Percentiles rank a stretch among this genome's conserved stretches.
These are phyloP conservation scores for Rapana venosa DNA, from an alignment of 2,888 invertebrate genomes.

Conservation along the genomic window DNA sequence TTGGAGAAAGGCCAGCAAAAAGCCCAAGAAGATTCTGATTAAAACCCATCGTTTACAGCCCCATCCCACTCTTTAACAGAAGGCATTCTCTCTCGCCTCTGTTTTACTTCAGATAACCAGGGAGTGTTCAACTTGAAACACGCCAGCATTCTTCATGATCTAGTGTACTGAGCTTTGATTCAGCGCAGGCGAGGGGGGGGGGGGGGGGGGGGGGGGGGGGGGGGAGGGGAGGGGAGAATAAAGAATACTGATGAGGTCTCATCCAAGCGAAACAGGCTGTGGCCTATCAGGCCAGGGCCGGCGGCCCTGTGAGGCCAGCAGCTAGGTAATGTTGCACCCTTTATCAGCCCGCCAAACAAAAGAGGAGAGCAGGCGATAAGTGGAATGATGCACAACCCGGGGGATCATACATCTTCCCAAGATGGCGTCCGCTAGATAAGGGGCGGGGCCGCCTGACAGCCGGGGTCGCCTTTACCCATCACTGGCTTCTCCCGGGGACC, in stretches of 20 bases:
- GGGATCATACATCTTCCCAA: slow-evolving; percentile 16
- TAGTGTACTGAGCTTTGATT: not conserved
- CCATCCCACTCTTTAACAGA: not conserved
- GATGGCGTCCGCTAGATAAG: not conserved
- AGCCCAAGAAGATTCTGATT: no score
- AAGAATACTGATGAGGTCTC: not conserved
- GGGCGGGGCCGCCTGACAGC: not conserved
- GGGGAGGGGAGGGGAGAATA: not conserved
- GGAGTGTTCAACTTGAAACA: not conserved
- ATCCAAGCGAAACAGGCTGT: not conserved
- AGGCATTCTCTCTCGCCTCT: not conserved
- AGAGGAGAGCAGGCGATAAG: slow-evolving; percentile 2
- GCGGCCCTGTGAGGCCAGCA: not conserved
- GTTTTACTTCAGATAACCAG: not conserved
- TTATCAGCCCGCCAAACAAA: slow-evolving; percentile 3
- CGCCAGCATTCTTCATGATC: not conserved
- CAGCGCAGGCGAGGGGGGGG: not conserved
- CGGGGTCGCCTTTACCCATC: slow-evolving; percentile 2
- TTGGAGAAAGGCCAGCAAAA: no score
- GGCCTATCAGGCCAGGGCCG: not conserved
- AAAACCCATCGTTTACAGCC: not conserved
- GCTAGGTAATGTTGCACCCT: not conserved
- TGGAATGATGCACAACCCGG: not conserved
- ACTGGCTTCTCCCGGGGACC: not conserved
- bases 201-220: not conserved